A percentile compares a stretch with the other conserved stretches of the same genome.
phyloP scores from a whole-genome alignment of 2,113 vertebrate species.

The Cervus canadensis region DNA sequence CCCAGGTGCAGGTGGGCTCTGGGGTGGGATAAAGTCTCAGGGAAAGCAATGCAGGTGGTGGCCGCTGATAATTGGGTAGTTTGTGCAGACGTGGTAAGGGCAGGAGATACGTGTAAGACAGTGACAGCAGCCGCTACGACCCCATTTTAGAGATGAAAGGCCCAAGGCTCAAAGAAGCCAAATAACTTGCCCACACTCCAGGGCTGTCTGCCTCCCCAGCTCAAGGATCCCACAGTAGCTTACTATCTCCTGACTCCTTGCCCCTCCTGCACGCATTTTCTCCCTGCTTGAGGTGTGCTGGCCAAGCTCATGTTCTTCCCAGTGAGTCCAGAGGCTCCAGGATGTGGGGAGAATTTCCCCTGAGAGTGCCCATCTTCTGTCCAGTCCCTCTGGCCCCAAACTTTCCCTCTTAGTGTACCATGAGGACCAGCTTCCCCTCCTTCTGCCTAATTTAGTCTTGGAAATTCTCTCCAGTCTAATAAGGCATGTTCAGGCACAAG shows the following conservation, averaged over 20 bases:
- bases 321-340: not conserved
- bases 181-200: not conserved
- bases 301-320: not conserved
- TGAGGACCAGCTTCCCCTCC: not conserved
- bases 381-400: not conserved
- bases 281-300: not conserved
- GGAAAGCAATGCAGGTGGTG: not conserved
- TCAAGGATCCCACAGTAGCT: not conserved
- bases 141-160: not conserved
- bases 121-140: not conserved
- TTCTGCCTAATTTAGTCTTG: not conserved
- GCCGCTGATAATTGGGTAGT: not conserved
- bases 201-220: accelerated
- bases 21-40: not conserved
- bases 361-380: not conserved
- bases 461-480: not conserved
- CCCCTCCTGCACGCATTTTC: not conserved
- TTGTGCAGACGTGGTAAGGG: not conserved
- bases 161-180: not conserved
- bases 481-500: not conserved
- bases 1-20: not conserved
- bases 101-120: not conserved
- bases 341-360: not conserved
- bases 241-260: too few relatives aligned
- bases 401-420: not conserved